These are phyloP conservation scores for Heliconius hortense DNA, from an alignment of 2,888 invertebrate species.

Conservation along the genomic window DNA sequence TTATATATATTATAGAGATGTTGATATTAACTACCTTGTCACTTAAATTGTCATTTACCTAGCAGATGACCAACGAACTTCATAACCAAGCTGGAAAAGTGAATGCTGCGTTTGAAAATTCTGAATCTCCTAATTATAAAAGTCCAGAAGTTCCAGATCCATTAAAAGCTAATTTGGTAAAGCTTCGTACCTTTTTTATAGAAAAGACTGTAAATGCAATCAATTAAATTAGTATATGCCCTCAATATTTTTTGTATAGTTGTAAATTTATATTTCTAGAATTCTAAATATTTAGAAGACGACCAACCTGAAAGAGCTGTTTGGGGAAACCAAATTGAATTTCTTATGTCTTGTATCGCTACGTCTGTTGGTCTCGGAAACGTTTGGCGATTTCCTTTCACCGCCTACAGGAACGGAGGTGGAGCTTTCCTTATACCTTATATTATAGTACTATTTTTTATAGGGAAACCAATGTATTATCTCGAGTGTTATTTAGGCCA, in stretches of 20 bases:
- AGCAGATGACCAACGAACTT: not conserved
- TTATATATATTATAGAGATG: too few species aligned
- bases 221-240: not conserved
- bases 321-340: slow-evolving; percentile 87
- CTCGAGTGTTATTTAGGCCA: slow-evolving; percentile 92
- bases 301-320: slow-evolving; percentile 55
- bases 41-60: not conserved
- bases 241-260: not conserved
- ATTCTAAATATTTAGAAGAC: slow-evolving; percentile 38
- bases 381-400: slow-evolving; percentile 84
- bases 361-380: slow-evolving; percentile 87
- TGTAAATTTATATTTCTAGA: slow-evolving; percentile 46
- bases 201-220: not conserved
- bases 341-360: slow-evolving; percentile 88
- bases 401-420: slow-evolving; percentile 87
- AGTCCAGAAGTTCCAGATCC: not conserved
- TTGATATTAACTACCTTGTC: not conserved
- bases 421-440: slow-evolving; percentile 89
- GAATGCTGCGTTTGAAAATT: slow-evolving; percentile 2
- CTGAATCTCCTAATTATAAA: not conserved
- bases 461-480: slow-evolving; percentile 91
- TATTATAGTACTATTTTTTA: slow-evolving; percentile 84
- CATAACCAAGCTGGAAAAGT: not conserved
- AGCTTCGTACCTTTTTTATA: not conserved
- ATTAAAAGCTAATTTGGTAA: slow-evolving; percentile 10